Evolutionary conservation across 2,113 vertebrate genomes (phyloP).

Genomic region (Megalops atlanticus): DNA sequence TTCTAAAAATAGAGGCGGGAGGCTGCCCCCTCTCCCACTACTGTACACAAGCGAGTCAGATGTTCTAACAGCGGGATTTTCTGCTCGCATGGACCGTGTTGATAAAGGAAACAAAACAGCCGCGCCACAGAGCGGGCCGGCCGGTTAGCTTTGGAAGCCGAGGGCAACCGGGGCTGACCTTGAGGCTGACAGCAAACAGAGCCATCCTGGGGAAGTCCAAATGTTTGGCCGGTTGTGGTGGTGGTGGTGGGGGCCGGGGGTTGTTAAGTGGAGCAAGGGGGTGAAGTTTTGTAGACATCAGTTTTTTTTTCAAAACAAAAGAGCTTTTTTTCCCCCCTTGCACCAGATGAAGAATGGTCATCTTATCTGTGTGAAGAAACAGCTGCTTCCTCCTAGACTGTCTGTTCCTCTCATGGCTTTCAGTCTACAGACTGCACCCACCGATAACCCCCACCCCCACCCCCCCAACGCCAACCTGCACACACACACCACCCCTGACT

Average conservation of each 20-base stretch:
- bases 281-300: background rate
- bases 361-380: constrained; percentile 27
- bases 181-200: constrained; percentile 14
- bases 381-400: constrained; percentile 23
- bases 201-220: constrained; percentile 25
- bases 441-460: background rate
- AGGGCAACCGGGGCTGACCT: constrained; percentile 16
- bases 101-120: background rate
- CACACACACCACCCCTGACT: background rate
- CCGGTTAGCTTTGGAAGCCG: background rate
- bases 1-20: background rate
- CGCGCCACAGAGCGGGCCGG: background rate
- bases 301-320: constrained; percentile 24
- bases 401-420: no score
- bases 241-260: background rate
- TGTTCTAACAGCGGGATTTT: background rate
- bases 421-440: background rate
- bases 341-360: background rate
- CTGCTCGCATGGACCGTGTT: background rate
- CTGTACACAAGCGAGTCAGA: background rate
- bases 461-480: background rate
- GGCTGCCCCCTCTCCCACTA: background rate
- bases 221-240: background rate
- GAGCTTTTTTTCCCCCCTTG: background rate
- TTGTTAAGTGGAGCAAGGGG: background rate